These are phyloP conservation scores for Muscicapa striata DNA, from an alignment of 2,797 vertebrate genomes.

Conservation along the genomic window DNA sequence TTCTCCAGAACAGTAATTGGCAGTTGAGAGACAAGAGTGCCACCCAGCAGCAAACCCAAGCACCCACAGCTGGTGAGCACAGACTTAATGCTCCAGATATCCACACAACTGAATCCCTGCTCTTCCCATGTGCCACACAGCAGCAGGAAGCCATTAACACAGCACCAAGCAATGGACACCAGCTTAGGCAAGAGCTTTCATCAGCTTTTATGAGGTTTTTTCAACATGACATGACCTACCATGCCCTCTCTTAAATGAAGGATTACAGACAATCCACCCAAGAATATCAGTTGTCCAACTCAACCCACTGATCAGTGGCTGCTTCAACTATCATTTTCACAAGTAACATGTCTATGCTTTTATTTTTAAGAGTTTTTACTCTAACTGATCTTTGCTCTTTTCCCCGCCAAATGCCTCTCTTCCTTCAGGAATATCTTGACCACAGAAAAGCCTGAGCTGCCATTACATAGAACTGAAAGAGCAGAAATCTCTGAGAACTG, in stretches of 20 bases:
- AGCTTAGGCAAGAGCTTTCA: background rate
- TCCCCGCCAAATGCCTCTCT: background rate
- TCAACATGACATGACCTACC: background rate
- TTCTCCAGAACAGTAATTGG: background rate
- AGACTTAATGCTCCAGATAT: background rate
- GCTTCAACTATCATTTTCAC: background rate
- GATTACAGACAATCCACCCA: background rate
- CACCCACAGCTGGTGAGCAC: background rate
- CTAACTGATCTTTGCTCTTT: background rate
- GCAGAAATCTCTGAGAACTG: background rate
- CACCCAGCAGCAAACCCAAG: slow-evolving; percentile 34
- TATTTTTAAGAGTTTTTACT: background rate
- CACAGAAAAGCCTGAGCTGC: background rate
- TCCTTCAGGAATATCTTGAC: background rate
- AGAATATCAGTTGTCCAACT: background rate
- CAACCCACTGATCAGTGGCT: background rate
- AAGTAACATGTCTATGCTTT: background rate
- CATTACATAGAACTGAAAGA: background rate
- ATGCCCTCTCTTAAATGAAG: background rate
- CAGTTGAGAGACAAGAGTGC: slow-evolving; percentile 29
- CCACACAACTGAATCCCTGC: background rate
- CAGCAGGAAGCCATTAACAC: background rate
- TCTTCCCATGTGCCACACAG: background rate
- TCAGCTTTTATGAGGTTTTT: background rate
- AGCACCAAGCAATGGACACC: background rate